Evolutionary conservation across 2,888 invertebrate genomes (phyloP), one percentile per base, ranked within the genome.

Genomic region (Perizoma flavofasciatum): DNA sequence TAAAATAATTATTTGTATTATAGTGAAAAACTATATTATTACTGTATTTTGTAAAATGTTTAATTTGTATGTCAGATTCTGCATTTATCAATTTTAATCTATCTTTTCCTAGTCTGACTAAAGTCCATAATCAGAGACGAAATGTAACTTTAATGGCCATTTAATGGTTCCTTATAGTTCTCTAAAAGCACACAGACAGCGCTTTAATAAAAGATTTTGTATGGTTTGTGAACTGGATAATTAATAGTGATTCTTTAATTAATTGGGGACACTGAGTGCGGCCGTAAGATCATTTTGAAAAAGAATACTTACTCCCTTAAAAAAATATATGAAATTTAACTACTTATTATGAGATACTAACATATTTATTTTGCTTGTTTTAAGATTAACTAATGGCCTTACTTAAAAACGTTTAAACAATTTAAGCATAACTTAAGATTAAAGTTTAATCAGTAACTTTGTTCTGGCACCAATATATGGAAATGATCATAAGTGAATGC

Each of bases 281-380:
- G 5, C 46, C 44, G 39, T 33, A 7, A 40, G 50, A 48, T 44
- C 43, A 33, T 32, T 53, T 43, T 61, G 56, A 52, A 58, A 61
- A 62, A 61, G 52, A 61, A 50, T 63, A 59, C 61, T 61, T 22
- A 22, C 1, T 59, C 61, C 59, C n/a, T 40, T 55, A 63, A 66
- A 65, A 66, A 68, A 61, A 67, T 72, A 72, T 70, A 76, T n/a
- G n/a, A 71, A 74, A 73, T 78, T 71, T 80, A 78, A 74, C 73
- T 74, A 78, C 66, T 70, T 74, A 67, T 78, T 73, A 75, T 75
- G 68, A 72, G 61, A 71, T 74, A 78, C 84, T 89, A 89, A 90
- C 82, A 81, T 90, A 90, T 90, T 90, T 90, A 89, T 90, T 89
- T 86, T 57, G 88, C 87, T 87, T 88, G 74, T 74, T 74, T 77